Conservation (phyloP, 2,113 vertebrate genomes). For the Psettodes erumei region DNA sequence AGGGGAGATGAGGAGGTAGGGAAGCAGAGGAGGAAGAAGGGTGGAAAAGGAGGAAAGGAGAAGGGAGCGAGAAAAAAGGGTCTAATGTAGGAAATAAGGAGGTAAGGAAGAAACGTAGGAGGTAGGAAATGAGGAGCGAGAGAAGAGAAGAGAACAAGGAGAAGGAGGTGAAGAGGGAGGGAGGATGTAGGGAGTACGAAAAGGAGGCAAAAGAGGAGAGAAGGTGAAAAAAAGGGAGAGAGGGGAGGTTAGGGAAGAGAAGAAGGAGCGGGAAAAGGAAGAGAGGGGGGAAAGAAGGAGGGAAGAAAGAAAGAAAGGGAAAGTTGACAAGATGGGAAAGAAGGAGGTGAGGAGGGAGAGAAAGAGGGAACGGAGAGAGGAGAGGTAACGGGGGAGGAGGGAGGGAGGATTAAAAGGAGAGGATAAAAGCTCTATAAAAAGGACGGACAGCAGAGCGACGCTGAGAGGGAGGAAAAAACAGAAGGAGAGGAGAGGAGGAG, state of each 20-base stretch:
- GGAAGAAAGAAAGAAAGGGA: neutral
- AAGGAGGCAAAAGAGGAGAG: neutral
- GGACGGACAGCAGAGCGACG: neutral
- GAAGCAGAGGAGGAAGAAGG: neutral
- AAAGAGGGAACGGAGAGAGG: constrained; percentile 22
- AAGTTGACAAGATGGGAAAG: neutral
- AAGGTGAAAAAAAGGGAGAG: no score
- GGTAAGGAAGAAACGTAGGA: no score
- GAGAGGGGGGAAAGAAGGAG: neutral
- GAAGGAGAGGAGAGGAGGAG: neutral
- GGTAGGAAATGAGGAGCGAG: neutral
- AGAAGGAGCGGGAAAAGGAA: neutral
- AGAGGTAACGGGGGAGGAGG: constrained; percentile 11
- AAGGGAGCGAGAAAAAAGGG: neutral
- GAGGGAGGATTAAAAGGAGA: constrained; percentile 56
- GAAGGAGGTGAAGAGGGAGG: neutral
- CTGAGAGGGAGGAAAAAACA: neutral
- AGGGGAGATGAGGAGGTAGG: neutral
- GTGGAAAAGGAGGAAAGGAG: neutral
- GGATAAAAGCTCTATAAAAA: constrained; percentile 69
- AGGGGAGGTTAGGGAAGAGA: neutral
- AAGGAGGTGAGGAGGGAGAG: constrained; percentile 13
- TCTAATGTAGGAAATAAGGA: neutral
- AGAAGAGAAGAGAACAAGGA: neutral
- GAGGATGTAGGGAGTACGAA: no score